Percentiles rank a stretch among this genome's conserved stretches.
These are phyloP conservation scores for Buphagus erythrorhynchus DNA, from an alignment of 2,797 vertebrate genomes.

Conservation along the genomic window DNA sequence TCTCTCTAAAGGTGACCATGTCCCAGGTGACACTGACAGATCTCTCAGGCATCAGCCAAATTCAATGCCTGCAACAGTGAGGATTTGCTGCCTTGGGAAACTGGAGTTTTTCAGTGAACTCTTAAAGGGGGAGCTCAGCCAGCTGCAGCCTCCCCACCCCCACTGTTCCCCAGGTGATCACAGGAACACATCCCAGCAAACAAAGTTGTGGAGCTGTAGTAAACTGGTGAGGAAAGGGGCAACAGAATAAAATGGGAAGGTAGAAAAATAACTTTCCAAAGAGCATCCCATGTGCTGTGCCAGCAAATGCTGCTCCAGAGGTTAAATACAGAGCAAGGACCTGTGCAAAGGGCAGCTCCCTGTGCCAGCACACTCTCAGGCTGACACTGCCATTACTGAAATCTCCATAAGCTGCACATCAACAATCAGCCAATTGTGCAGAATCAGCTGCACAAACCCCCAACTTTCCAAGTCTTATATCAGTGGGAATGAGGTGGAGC, in stretches of 20 bases:
- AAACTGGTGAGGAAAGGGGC: accelerated
- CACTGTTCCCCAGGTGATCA: accelerated
- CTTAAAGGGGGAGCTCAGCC: not conserved
- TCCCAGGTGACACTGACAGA: not conserved
- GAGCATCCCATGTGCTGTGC: not conserved
- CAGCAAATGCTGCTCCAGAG: not conserved
- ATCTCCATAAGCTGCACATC: not conserved
- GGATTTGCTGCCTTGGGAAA: not conserved
- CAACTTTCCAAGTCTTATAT: not conserved
- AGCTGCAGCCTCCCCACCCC: not conserved
- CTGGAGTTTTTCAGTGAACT: accelerated
- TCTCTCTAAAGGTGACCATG: not conserved
- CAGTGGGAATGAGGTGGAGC: accelerated
- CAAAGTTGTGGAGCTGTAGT: accelerated
- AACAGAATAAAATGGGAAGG: not conserved
- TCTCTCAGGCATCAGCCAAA: not conserved
- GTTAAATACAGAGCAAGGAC: not conserved
- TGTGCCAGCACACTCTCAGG: not conserved
- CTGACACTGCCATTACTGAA: not conserved
- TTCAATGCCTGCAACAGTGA: not conserved
- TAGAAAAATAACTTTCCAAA: not conserved
- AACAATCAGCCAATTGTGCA: not conserved
- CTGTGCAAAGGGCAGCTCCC: not conserved
- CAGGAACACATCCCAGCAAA: not conserved
- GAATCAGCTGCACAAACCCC: not conserved